A percentile compares a stretch with the other conserved stretches of the same genome.
Evolutionary conservation across 2,797 vertebrate species (phyloP).

Genomic region (Falco berigora): DNA sequence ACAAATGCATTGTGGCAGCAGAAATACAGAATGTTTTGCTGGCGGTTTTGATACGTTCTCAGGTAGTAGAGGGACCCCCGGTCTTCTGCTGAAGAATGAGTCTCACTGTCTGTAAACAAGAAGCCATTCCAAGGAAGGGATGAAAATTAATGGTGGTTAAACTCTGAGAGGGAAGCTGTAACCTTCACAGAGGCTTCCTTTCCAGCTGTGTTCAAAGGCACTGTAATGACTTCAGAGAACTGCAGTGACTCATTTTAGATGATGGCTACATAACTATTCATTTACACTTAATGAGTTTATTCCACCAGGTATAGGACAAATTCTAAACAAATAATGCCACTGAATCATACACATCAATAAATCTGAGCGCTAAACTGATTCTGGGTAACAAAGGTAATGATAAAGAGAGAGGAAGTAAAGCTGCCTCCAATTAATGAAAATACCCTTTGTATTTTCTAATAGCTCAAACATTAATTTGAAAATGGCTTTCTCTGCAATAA

Average conservation of each 20-base stretch:
- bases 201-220: conserved; percentile 68
- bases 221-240: conserved; percentile 69
- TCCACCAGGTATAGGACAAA: conserved; percentile 71
- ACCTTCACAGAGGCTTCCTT: conserved; percentile 62
- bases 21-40: not conserved
- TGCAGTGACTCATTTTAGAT: conserved; percentile 68
- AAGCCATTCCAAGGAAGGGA: conserved; percentile 3
- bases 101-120: not conserved
- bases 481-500: conserved; percentile 76
- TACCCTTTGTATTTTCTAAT: conserved; percentile 78
- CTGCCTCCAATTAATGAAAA: conserved; percentile 76
- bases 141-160: conserved; percentile 35
- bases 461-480: conserved; percentile 76
- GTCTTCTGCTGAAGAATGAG: not conserved
- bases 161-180: conserved; percentile 43
- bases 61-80: accelerated
- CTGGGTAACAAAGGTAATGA: conserved; percentile 66
- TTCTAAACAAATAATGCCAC: conserved; percentile 69
- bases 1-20: not conserved
- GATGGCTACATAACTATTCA: conserved; percentile 75
- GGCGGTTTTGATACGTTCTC: not conserved
- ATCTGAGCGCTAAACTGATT: conserved; percentile 64
- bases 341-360: conserved; percentile 71
- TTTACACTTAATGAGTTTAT: conserved; percentile 75
- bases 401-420: conserved; percentile 62